Evolutionary conservation across 2,113 vertebrate species (phyloP), one percentile per base, ranked within the genome.

Genomic region (Oncorhynchus kisutch): DNA sequence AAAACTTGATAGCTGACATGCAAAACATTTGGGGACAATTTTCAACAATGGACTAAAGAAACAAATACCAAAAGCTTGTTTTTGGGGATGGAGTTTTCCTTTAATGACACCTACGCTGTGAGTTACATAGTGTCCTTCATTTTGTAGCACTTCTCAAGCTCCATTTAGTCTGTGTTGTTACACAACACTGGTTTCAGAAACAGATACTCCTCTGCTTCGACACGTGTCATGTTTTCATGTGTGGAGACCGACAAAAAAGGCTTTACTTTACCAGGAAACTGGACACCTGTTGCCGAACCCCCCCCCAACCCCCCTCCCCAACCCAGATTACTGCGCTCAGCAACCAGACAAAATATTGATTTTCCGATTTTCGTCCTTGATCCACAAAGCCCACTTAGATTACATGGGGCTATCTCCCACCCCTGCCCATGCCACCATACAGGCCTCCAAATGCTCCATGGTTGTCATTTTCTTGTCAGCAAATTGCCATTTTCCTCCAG

Each of bases 271-370:
- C 77, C 66, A 81, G 78, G 84, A 79, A 83, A 85, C 70, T 0
- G 39, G 22, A 87, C 86, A 90, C 86, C 86, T 93, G 88, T 85
- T 88, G 80, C 77, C 84, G 1, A 2, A 39, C 39, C 39, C 39
- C 39, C 8, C 39, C 39, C 2, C 0, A 0, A 9, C 9, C 39
- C 39, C 8, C 39, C 5, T 1, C 29, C 29, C 4, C 5, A 7
- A 45, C 71, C 16, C 16, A 18, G 20, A 82, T 91, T 88, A 85
- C 77, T 4, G 8, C 45, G 1, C 71, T 73, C 57, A 77, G 77
- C 80, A 82, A 82, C 25, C 78, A 86, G 82, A 79, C 75, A 14
- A 77, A 80, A 86, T 84, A 85, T 88, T 76, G 77, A 84, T 90
- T 89, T 88, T 83, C 67, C 77, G 72, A 83, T 85, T 85, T 86